Evolutionary conservation across 2,888 invertebrate genomes (phyloP), one percentile per base, ranked within the genome.

Genomic region (Himalopsyche anomala): DNA sequence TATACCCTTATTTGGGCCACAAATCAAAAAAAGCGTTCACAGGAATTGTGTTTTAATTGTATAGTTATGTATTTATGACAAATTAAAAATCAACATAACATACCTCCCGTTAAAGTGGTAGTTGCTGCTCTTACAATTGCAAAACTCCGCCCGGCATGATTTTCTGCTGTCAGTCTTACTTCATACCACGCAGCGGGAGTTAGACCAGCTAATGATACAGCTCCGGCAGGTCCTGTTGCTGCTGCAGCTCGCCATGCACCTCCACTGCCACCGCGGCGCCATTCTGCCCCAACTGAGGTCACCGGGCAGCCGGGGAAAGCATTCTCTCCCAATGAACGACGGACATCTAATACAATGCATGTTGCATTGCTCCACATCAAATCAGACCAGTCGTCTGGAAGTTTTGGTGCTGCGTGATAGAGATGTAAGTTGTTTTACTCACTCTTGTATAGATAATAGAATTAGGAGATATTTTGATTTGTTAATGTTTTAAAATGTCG

Each of bases 121-220:
- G 97, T 97, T 0, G 96, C 96, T 86, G 96, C 96, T 90, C 95
- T 95, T 90, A 96, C 95, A 82, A 95, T 92, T 45, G 95, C 95
- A 87, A 95, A 94, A 15, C 95, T 92, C 90, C 94, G 91, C 88
- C 96, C 93, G 89, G 96, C 94, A 91, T 97, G 93, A 92, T 95
- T 97, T 89, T 96, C 95, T 0, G 96, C 97, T 89, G 95, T 95
- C 12, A 97, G 91, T 56, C 95, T 94, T 80, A 97, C 91, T 79
- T 95, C 94, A 90, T 96, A 96, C 95, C 96, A 96, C 0, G 96
- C 95, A 0, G 95, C 96, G 0, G 96, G 95, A 8, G 94, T 91
- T 17, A 97, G 91, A 85, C 95, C 95, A 19, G 95, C 93, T 42
- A 96, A 84, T 1, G 80, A 81, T 8, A 88, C 69, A 12, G 88